These are phyloP conservation scores for Cephus cinctus DNA, from an alignment of 1,140 invertebrate species.

Conservation along the genomic window DNA sequence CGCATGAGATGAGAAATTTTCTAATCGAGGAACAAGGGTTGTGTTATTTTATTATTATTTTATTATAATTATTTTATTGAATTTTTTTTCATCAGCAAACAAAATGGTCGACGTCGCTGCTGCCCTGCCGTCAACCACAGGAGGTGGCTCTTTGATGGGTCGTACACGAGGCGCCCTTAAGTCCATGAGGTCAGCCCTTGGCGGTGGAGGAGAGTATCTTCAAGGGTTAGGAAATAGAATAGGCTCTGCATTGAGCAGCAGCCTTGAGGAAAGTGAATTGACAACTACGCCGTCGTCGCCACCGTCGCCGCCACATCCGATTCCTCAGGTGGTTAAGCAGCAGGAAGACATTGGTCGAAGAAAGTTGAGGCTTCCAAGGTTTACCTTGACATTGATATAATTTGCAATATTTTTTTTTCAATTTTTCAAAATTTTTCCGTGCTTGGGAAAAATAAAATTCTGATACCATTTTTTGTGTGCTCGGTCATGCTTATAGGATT, in stretches of 20 bases:
- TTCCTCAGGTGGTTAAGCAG: conserved; percentile 6
- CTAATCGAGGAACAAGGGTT: too few species aligned
- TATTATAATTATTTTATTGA: too few species aligned
- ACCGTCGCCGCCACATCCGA: conserved; percentile 27
- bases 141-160: conserved; percentile 44
- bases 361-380: conserved; percentile 45
- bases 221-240: conserved; percentile 50
- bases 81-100: too few species aligned
- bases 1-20: too few species aligned
- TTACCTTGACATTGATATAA: background rate
- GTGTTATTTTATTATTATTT: too few species aligned
- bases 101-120: conserved; percentile 48
- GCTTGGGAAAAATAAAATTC: background rate
- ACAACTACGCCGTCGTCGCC: conserved; percentile 41
- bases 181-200: conserved; percentile 48
- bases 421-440: too few species aligned
- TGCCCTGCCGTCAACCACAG: conserved; percentile 30
- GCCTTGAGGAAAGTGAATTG: conserved; percentile 49
- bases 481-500: too few species aligned
- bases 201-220: conserved; percentile 49
- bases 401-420: background rate
- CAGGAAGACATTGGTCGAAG: conserved; percentile 22
- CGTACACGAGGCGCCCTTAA: conserved; percentile 49
- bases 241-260: conserved; percentile 49
- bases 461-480: too few species aligned